Percentiles rank a stretch among this genome's conserved stretches.
Evolutionary conservation across 1,140 invertebrate species (phyloP).

Genomic region (Penaeus indicus): DNA sequence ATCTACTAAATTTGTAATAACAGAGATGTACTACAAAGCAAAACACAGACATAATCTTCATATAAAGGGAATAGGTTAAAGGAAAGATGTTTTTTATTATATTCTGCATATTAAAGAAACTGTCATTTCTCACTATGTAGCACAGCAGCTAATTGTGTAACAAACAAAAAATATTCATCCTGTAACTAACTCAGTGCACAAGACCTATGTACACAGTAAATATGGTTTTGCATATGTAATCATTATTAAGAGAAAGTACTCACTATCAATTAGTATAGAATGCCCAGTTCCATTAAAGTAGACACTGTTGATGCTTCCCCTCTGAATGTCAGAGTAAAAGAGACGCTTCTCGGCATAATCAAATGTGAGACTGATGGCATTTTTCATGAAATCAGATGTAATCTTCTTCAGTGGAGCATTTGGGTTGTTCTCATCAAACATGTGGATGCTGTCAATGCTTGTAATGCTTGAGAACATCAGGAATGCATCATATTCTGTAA

Average conservation of each 20-base stretch:
- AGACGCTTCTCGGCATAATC: constrained; percentile 80
- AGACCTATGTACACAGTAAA: too few relatives aligned
- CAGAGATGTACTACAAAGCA: too few relatives aligned
- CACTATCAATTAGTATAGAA: constrained; percentile 78
- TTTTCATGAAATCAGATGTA: constrained; percentile 80
- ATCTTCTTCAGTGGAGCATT: constrained; percentile 85
- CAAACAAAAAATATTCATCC: too few relatives aligned
- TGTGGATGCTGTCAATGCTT: constrained; percentile 82
- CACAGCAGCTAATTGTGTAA: too few relatives aligned
- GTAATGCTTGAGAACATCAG: constrained; percentile 82
- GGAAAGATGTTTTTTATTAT: too few relatives aligned
- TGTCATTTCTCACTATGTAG: too few relatives aligned
- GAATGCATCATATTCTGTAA: constrained; percentile 79
- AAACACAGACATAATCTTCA: too few relatives aligned
- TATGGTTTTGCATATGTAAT: not conserved
- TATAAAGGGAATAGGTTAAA: too few relatives aligned
- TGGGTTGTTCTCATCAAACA: constrained; percentile 78
- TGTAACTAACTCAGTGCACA: too few relatives aligned
- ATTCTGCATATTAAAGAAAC: too few relatives aligned
- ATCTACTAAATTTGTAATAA: too few relatives aligned
- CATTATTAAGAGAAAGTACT: constrained; percentile 68
- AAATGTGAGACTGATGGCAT: constrained; percentile 87
- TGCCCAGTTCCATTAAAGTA: constrained; percentile 85
- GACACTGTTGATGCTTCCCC: constrained; percentile 86
- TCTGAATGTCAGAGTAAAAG: constrained; percentile 90